Evolutionary conservation across 1,140 invertebrate genomes (phyloP).

Genomic region (Drosophila prosaltans): DNA sequence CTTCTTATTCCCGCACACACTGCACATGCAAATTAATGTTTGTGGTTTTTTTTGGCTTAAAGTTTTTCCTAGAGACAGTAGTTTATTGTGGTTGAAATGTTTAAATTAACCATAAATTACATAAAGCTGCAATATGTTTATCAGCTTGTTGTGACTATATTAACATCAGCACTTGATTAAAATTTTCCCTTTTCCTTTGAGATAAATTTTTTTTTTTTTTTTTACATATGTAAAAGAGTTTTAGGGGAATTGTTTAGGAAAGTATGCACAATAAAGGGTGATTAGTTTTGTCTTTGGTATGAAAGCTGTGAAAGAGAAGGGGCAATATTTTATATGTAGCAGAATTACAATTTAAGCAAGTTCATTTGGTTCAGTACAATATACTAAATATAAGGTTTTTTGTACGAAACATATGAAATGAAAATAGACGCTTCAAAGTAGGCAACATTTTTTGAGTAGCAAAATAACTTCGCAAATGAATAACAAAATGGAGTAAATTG

Average conservation of each 20-base stretch:
- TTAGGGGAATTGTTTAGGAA: not conserved
- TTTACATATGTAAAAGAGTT: not conserved
- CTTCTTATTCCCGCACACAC: conserved; percentile 21
- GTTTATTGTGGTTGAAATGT: conserved; percentile 58
- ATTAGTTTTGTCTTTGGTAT: too few species aligned
- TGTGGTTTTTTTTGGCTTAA: conserved; percentile 43
- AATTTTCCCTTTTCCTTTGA: not conserved
- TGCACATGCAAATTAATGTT: conserved; percentile 47
- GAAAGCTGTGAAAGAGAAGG: too few species aligned
- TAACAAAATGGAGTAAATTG: too few species aligned
- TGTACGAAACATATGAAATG: too few species aligned
- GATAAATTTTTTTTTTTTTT: not conserved
- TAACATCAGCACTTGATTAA: conserved; percentile 24
- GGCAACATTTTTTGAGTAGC: not conserved
- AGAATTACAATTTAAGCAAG: too few species aligned
- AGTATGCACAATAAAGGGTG: too few species aligned
- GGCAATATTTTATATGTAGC: too few species aligned
- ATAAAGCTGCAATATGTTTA: not conserved
- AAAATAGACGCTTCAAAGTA: too few species aligned
- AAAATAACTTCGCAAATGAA: too few species aligned
- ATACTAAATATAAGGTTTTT: too few species aligned
- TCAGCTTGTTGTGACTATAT: conserved; percentile 2
- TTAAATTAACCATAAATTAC: conserved; percentile 24
- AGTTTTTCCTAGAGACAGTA: conserved; percentile 36
- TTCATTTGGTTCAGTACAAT: too few species aligned